Evolutionary conservation across 2,113 vertebrate species (phyloP).

Genomic region (Pteruthius melanotis): DNA sequence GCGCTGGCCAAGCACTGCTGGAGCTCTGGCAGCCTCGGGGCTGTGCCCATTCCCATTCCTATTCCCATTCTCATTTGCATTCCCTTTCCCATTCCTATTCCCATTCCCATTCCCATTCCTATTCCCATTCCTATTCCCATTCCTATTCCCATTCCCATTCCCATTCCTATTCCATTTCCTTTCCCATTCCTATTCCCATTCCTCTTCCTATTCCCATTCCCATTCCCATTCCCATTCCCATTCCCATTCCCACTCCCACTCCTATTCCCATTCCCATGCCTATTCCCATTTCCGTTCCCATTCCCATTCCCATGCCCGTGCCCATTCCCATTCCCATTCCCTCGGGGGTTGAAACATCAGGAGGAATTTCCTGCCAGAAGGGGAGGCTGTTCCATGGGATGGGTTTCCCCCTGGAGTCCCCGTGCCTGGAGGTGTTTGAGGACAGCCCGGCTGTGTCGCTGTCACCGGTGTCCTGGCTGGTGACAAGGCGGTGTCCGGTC

Average conservation of each 20-base stretch:
- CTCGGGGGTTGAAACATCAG: not conserved
- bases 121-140: no score
- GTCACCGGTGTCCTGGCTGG: not conserved
- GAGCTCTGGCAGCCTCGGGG: not conserved
- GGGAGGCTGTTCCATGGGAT: no score
- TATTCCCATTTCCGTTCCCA: fast-evolving
- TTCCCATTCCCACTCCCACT: no score
- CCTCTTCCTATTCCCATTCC: not conserved
- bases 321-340: not conserved
- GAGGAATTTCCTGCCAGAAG: not conserved
- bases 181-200: not conserved
- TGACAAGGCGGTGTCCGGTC: not conserved
- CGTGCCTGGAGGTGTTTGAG: not conserved
- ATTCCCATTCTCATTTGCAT: not conserved
- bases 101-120: not conserved
- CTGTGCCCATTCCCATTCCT: fast-evolving
- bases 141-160: no score
- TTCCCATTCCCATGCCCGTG: not conserved
- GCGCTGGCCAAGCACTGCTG: fast-evolving
- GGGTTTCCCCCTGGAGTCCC: no score
- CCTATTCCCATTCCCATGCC: fast-evolving
- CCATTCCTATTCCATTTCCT: no score
- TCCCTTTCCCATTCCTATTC: no score
- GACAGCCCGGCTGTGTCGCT: not conserved
- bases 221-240: fast-evolving